Evolutionary conservation across 37 sponge, comb jelly and placozoan genomes (phyloP).

Genomic region (Dysidea cf. avara): DNA sequence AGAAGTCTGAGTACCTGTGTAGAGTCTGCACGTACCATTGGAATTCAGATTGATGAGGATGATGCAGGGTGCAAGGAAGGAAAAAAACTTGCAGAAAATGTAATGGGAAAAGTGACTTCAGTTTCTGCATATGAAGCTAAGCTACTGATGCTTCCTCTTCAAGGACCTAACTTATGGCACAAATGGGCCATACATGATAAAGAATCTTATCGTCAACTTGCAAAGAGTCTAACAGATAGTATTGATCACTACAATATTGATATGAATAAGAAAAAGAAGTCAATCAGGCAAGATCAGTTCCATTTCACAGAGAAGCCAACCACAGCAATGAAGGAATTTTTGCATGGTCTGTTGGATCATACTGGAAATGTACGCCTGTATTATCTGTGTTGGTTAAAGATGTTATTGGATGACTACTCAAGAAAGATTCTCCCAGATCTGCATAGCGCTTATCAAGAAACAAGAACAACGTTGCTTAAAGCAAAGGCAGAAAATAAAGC

Average conservation of each 20-base stretch:
- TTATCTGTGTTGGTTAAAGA: conserved; percentile 7
- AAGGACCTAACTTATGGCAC: conserved; percentile 21
- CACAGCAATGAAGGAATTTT: conserved; percentile 13
- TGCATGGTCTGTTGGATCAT: neutral
- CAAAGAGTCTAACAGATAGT: neutral
- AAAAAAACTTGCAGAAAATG: conserved; percentile 8
- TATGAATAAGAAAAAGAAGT: neutral
- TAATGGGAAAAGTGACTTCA: neutral
- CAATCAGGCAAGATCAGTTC: conserved; percentile 6
- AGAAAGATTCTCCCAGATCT: neutral
- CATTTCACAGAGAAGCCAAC: neutral
- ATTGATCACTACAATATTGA: too few species aligned
- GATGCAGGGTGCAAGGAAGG: neutral
- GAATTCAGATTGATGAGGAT: conserved; percentile 25
- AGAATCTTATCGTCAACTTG: conserved; percentile 11
- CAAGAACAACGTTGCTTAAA: neutral
- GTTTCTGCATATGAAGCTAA: neutral
- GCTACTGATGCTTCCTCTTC: conserved; percentile 13
- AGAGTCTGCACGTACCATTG: neutral
- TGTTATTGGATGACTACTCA: conserved; percentile 15
- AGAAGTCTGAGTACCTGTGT: neutral
- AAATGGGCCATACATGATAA: conserved; percentile 26
- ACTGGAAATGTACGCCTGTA: conserved; percentile 1
- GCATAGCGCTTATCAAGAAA: too few species aligned
- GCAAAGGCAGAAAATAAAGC: neutral